Percentiles rank a stretch among this genome's conserved stretches.
phyloP scores from a whole-genome alignment of 2,113 vertebrate species.

The Sceloporus tristichus region DNA sequence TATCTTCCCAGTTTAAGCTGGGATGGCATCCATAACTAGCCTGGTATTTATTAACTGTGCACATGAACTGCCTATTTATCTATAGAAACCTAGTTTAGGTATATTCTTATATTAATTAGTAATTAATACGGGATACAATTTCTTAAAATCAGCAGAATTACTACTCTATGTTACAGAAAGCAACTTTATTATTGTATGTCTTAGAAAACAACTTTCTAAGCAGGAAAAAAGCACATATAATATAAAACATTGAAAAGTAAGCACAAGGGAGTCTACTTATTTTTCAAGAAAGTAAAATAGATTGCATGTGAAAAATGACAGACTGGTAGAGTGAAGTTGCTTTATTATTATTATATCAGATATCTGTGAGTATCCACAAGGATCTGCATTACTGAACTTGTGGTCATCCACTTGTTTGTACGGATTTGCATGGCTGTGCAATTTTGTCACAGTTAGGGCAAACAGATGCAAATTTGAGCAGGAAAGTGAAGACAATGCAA shows the following conservation, averaged over 20 bases:
- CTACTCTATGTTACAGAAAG: neutral
- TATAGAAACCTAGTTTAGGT: neutral
- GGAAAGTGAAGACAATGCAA: too few relatives aligned
- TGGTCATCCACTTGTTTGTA: too few relatives aligned
- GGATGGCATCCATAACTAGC: neutral
- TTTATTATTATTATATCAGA: too few relatives aligned
- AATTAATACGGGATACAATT: neutral
- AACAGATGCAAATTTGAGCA: too few relatives aligned
- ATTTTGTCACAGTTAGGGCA: too few relatives aligned
- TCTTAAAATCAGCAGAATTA: neutral
- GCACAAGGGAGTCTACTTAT: neutral
- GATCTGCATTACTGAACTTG: too few relatives aligned
- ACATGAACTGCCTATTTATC: neutral
- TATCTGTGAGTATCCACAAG: too few relatives aligned
- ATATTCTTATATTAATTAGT: neutral
- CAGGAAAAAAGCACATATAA: conserved; percentile 45
- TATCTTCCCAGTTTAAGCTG: neutral
- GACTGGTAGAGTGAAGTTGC: too few relatives aligned
- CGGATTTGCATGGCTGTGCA: too few relatives aligned
- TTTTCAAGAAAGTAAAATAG: too few relatives aligned
- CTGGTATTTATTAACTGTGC: neutral
- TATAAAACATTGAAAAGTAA: neutral
- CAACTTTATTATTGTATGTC: too few relatives aligned
- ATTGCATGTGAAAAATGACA: too few relatives aligned
- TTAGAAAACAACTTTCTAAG: conserved; percentile 12